Conservation (phyloP, 2,888 invertebrate species). For the Sarcophaga rosellei region DNA sequence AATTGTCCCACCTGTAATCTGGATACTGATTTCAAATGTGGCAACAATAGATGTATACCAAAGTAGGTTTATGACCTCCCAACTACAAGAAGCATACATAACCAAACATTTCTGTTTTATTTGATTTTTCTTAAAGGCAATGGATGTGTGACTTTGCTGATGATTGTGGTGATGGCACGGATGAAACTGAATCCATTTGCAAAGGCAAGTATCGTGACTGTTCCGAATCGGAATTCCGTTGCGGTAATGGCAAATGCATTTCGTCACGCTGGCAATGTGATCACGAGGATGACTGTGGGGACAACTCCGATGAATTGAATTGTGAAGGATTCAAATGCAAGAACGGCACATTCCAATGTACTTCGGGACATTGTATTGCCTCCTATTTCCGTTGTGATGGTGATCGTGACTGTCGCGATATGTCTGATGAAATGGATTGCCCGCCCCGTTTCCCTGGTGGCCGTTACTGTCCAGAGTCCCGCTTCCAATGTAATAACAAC, state of each 20-base stretch:
- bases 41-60: slow-evolving; percentile 93
- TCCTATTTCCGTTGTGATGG: slow-evolving; percentile 94
- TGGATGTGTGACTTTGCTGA: slow-evolving; percentile 99
- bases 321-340: slow-evolving; percentile 93
- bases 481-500: slow-evolving; percentile 96
- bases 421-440: slow-evolving; percentile 94
- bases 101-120: background rate
- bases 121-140: slow-evolving; percentile 82
- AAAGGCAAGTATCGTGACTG: slow-evolving; percentile 92
- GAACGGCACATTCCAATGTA: slow-evolving; percentile 95
- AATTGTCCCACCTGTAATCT: slow-evolving; percentile 94
- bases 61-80: slow-evolving; percentile 80
- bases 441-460: slow-evolving; percentile 94
- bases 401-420: slow-evolving; percentile 92
- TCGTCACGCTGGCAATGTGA: slow-evolving; percentile 97
- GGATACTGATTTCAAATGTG: slow-evolving; percentile 95
- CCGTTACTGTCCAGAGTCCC: slow-evolving; percentile 92
- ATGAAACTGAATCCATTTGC: slow-evolving; percentile 91
- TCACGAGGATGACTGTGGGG: slow-evolving; percentile 98
- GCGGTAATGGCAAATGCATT: slow-evolving; percentile 94
- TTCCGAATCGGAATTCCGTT: slow-evolving; percentile 95
- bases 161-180: slow-evolving; percentile 97
- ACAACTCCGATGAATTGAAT: slow-evolving; percentile 93
- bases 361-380: slow-evolving; percentile 96
- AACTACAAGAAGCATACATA: background rate